These are phyloP conservation scores for Eriocheir sinensis DNA, from an alignment of 1,140 invertebrate species.

Conservation along the genomic window DNA sequence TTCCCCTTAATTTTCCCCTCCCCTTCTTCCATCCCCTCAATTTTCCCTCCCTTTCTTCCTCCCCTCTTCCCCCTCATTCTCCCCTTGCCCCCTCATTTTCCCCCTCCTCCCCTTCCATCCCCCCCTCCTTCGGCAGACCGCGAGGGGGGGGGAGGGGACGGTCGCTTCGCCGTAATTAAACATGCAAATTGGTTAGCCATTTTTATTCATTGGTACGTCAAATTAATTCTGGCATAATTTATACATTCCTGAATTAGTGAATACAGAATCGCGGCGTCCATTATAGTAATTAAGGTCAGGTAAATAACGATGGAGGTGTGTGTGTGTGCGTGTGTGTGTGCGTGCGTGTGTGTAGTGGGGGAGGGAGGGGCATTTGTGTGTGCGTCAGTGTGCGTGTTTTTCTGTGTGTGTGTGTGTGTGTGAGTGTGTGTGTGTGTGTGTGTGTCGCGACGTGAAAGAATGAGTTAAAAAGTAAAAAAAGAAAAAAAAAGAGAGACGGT, in stretches of 20 bases:
- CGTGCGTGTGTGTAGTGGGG: neutral
- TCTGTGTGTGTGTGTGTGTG: too few species aligned
- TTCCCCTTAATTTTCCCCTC: neutral
- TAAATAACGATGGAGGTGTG: conserved; percentile 15
- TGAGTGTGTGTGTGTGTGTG: too few species aligned
- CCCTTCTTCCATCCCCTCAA: neutral
- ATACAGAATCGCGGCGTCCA: neutral
- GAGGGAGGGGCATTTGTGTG: neutral
- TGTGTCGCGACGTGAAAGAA: too few species aligned
- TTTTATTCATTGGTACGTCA: conserved; percentile 10
- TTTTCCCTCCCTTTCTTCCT: neutral
- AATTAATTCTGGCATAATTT: conserved; percentile 18
- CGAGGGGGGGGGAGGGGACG: too few species aligned
- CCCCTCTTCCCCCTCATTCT: conserved; percentile 12
- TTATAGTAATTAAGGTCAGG: neutral
- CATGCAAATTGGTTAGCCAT: conserved; percentile 4
- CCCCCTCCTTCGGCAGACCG: too few species aligned
- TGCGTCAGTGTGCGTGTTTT: neutral
- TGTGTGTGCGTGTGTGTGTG: conserved; percentile 46
- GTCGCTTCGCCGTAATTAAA: neutral
- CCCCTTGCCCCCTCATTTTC: neutral
- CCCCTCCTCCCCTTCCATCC: neutral
- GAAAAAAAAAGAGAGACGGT: too few species aligned
- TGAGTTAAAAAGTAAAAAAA: too few species aligned
- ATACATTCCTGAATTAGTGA: conserved; percentile 17